Conservation (phyloP, 2,113 vertebrate genomes). For the Pterocles burchelli region DNA sequence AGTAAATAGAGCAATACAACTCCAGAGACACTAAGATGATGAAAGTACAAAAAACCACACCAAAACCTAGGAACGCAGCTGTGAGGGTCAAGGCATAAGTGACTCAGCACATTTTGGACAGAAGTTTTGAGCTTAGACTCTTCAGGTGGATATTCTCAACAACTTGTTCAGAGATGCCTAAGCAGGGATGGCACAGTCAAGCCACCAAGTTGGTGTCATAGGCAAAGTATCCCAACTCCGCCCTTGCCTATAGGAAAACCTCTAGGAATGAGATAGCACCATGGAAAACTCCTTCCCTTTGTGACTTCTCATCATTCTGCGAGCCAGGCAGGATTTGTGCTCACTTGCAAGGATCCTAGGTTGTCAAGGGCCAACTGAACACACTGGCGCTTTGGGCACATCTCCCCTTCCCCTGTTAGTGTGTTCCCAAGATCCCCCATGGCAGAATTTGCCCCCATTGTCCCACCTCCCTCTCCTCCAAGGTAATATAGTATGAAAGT, state of each 20-base stretch:
- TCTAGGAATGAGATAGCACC: background rate
- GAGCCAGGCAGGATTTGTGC: background rate
- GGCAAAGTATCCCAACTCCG: background rate
- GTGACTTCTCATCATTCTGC: background rate
- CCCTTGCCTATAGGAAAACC: background rate
- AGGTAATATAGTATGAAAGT: background rate
- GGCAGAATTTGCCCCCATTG: background rate
- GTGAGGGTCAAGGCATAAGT: background rate
- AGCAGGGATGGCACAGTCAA: background rate
- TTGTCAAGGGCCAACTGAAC: background rate
- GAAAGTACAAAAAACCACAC: background rate
- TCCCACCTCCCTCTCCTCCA: background rate
- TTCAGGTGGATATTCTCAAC: background rate
- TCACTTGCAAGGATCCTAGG: background rate
- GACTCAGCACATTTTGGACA: background rate
- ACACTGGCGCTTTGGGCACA: background rate
- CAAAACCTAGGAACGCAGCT: background rate
- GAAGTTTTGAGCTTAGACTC: background rate
- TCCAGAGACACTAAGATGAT: background rate
- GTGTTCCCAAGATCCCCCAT: rapidly evolving
- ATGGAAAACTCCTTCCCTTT: background rate
- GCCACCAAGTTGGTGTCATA: background rate
- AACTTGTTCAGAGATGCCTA: rapidly evolving
- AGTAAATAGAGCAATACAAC: background rate
- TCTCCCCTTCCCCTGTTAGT: rapidly evolving